These are phyloP conservation scores for Pasiphila rectangulata DNA, from an alignment of 2,888 invertebrate genomes.

Conservation along the genomic window DNA sequence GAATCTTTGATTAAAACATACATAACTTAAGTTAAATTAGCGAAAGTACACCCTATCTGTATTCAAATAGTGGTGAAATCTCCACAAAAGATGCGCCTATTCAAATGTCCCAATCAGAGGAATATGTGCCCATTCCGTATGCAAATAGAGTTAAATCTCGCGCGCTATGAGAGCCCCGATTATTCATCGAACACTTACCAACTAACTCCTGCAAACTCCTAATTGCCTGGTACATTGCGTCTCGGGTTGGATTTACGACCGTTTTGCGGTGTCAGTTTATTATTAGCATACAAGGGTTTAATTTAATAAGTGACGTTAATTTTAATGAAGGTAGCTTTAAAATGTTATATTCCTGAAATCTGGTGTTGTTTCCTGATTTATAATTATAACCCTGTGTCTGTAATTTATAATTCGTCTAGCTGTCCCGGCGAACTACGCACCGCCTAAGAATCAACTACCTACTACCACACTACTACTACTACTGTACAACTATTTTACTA, in stretches of 20 bases:
- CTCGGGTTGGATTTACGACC: slow-evolving; percentile 23
- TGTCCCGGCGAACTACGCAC: too few species aligned
- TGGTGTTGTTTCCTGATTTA: slow-evolving; percentile 28
- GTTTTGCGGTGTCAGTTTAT: slow-evolving; percentile 22
- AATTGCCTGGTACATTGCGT: slow-evolving; percentile 44
- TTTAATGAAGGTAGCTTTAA: slow-evolving; percentile 35
- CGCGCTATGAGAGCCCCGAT: not conserved
- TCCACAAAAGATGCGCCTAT: not conserved
- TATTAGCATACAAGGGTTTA: slow-evolving; percentile 14
- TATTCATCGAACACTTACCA: slow-evolving; percentile 25
- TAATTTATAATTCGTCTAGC: too few species aligned
- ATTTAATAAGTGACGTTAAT: slow-evolving; percentile 43
- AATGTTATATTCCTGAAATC: slow-evolving; percentile 21
- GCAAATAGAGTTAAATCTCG: slow-evolving; percentile 3
- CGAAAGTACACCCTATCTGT: not conserved
- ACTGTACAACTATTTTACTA: too few species aligned
- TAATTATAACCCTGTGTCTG: too few species aligned
- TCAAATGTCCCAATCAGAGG: not conserved
- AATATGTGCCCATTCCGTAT: slow-evolving; percentile 4
- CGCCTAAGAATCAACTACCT: too few species aligned
- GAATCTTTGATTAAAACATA: too few species aligned
- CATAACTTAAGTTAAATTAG: too few species aligned
- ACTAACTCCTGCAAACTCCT: slow-evolving; percentile 32
- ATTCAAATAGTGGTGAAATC: not conserved
- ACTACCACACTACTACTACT: too few species aligned